Base-by-base conservation (phyloP, 2,113 vertebrate species). In the Cyprinodon variegatus region DNA sequence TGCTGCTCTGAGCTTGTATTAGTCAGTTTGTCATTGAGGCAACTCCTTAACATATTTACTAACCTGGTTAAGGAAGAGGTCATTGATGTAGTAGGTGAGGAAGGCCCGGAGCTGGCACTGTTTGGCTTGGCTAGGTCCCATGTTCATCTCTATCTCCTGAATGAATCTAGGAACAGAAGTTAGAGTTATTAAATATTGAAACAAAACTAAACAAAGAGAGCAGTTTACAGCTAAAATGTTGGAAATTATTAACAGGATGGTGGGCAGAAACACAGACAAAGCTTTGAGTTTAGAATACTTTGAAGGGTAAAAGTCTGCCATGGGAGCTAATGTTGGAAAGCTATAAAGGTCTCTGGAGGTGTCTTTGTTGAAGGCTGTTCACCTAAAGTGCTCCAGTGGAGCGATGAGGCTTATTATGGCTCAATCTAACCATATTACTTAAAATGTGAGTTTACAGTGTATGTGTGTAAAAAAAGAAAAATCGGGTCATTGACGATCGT, bases 1-100 rank as follows among this genome's bases (percentile, higher is more conserved):
- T 8, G 9, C 17, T 53, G 13, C 17, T 53, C 17, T 57, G 50
- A 57, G 50, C 50, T 57, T 6, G n/a, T 57, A n/a, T 57, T 15
- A 57, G 50, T 57, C 20, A 57, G 50, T 20, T 3, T 2, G 17
- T 20, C 17, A 20, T 57, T 20, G n/a, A 57, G 14, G 50, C 20
- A 57, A n/a, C 6, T 8, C 50, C 50, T 57, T 9, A 2, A 20
- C 20, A n/a, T 57, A 7, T 60, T 72, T 22, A 78, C 89, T 62
- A 1, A 99, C 98, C 85, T 99, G 98, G 84, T 88, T 96, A 78
- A 99, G 96, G 91, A 99, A 99, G 89, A 99, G 96, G 88, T 96
- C 97, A 68, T 98, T 98, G 94, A 99, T 98, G 93, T 99, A 99
- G 86, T 96, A 81, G 11, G 97, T 99, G 88, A 99, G 97, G 91